Evolutionary conservation across 1,140 invertebrate species (phyloP).

Genomic region (Caligus rogercresseyi): DNA sequence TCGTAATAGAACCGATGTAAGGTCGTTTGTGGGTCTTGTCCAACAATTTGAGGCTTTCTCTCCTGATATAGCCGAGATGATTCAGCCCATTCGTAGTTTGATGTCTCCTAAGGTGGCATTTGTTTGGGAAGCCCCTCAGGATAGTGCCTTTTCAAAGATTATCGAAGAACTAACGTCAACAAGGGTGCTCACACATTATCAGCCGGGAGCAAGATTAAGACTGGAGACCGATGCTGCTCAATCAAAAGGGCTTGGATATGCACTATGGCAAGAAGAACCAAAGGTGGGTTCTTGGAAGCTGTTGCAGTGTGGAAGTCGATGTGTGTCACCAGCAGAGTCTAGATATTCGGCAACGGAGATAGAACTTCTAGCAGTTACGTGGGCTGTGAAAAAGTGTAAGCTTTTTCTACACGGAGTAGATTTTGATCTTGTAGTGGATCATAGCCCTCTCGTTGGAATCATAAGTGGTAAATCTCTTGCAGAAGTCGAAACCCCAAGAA

Average conservation of each 20-base stretch:
- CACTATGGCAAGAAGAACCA: slow-evolving; percentile 15
- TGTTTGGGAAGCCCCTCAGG: slow-evolving; percentile 20
- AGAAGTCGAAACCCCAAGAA: no score
- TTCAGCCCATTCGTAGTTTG: slow-evolving; percentile 21
- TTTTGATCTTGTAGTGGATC: no score
- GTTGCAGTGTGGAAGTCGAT: slow-evolving; percentile 20
- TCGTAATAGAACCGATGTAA: slow-evolving; percentile 20
- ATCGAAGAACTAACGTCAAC: slow-evolving; percentile 16
- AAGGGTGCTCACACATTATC: slow-evolving; percentile 16
- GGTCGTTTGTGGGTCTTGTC: slow-evolving; percentile 18
- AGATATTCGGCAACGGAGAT: no score
- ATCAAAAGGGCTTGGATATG: slow-evolving; percentile 22
- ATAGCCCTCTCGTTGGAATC: no score
- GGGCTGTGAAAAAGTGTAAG: slow-evolving; percentile 23
- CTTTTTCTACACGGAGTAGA: no score
- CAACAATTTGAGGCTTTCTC: slow-evolving; percentile 1
- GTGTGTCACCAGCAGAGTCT: no score
- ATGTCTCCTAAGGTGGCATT: slow-evolving; percentile 19
- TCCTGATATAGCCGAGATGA: slow-evolving; percentile 12
- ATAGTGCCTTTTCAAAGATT: slow-evolving; percentile 20
- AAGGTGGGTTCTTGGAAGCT: slow-evolving; percentile 22
- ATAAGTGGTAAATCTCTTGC: no score
- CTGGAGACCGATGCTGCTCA: slow-evolving; percentile 22
- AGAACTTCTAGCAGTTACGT: slow-evolving; percentile 22
- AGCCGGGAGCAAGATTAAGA: slow-evolving; percentile 12